Conservation (phyloP, 2,888 invertebrate genomes). For the Drosophila fulvimacula region DNA sequence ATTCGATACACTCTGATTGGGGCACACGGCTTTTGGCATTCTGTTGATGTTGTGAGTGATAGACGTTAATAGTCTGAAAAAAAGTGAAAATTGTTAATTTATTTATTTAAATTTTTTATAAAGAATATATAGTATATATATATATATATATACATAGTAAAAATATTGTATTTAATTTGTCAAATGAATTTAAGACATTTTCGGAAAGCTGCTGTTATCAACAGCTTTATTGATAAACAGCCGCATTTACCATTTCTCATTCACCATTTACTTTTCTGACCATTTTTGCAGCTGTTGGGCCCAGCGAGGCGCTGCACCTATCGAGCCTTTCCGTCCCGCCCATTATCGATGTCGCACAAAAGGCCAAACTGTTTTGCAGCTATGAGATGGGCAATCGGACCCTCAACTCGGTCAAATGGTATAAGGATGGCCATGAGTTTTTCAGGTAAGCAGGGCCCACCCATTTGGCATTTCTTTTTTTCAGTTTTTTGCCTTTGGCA, state of each 20-base stretch:
- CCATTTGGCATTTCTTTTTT: not conserved
- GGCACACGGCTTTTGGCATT: too few species aligned
- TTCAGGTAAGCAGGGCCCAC: slow-evolving; percentile 79
- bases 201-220: slow-evolving; percentile 10
- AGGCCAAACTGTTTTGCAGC: slow-evolving; percentile 84
- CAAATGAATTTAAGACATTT: slow-evolving; percentile 4
- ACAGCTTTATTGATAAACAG: slow-evolving; percentile 43
- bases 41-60: too few species aligned
- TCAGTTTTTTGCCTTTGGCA: slow-evolving; percentile 7
- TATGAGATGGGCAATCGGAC: slow-evolving; percentile 85
- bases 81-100: too few species aligned
- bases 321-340: slow-evolving; percentile 84
- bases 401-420: slow-evolving; percentile 85
- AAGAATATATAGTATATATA: not conserved
- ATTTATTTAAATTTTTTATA: too few species aligned
- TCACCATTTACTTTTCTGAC: slow-evolving; percentile 36
- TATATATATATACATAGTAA: too few species aligned
- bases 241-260: slow-evolving; percentile 23
- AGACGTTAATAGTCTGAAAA: too few species aligned
- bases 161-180: not conserved
- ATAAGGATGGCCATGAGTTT: slow-evolving; percentile 85
- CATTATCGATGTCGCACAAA: slow-evolving; percentile 84
- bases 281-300: slow-evolving; percentile 74
- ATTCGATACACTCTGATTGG: too few species aligned
- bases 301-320: slow-evolving; percentile 80